These are phyloP conservation scores for Porites evermanni DNA, from an alignment of 92 coral and sea anemone genomes.

Conservation along the genomic window DNA sequence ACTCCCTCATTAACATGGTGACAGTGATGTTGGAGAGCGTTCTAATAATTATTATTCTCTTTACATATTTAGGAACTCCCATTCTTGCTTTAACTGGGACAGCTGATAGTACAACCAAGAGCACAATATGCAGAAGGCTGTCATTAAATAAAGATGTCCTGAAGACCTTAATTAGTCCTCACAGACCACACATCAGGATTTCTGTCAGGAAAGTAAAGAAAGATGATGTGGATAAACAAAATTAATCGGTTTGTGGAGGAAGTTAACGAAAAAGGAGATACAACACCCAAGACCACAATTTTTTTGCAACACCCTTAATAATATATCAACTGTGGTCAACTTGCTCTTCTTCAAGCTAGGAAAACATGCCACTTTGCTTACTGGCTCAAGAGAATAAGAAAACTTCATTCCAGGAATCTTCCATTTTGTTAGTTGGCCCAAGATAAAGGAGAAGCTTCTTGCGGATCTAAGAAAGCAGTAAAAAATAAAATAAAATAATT, in stretches of 20 bases:
- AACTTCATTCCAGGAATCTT: constrained; percentile 43
- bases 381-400: background rate
- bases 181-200: constrained; percentile 50
- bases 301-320: no score
- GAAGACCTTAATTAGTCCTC: constrained; percentile 51
- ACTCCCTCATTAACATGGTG: no score
- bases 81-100: constrained; percentile 60
- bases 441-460: constrained; percentile 33
- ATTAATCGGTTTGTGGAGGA: constrained; percentile 41
- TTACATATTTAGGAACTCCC: constrained; percentile 35
- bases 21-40: no score
- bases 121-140: constrained; percentile 18
- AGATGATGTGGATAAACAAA: background rate
- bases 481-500: constrained; percentile 32
- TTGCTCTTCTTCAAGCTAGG: constrained; percentile 48
- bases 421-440: constrained; percentile 41
- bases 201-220: constrained; percentile 40
- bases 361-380: background rate
- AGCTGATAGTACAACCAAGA: constrained; percentile 52
- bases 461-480: constrained; percentile 21
- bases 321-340: constrained; percentile 50
- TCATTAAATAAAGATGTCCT: background rate
- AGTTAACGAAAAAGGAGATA: constrained; percentile 42
- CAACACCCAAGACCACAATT: no score
- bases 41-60: no score